These are phyloP conservation scores for Sycophila texana DNA, from an alignment of 2,888 invertebrate genomes.

Conservation along the genomic window DNA sequence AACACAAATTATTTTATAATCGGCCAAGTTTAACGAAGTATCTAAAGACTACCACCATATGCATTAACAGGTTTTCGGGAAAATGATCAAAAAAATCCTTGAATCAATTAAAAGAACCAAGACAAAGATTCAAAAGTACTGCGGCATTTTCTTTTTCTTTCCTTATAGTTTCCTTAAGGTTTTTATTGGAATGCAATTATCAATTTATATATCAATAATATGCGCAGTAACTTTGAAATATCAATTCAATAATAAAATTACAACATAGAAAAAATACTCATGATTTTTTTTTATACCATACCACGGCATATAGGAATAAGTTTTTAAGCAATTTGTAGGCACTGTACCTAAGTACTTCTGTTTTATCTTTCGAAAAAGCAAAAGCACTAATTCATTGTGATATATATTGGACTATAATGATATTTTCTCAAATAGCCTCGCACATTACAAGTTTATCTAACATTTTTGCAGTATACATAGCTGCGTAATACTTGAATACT, in stretches of 20 bases:
- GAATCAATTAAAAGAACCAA: slow-evolving; percentile 13
- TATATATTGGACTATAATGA: slow-evolving; percentile 54
- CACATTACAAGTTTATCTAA: slow-evolving; percentile 57
- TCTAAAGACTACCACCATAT: slow-evolving; percentile 44
- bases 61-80: slow-evolving; percentile 38
- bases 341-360: slow-evolving; percentile 66
- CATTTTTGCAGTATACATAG: slow-evolving; percentile 61
- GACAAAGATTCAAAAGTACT: slow-evolving; percentile 27
- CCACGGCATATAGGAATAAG: slow-evolving; percentile 62
- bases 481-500: slow-evolving; percentile 61
- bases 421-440: slow-evolving; percentile 59
- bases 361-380: slow-evolving; percentile 66
- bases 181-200: slow-evolving; percentile 64
- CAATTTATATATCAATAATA: no score
- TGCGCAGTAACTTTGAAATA: slow-evolving; percentile 42
- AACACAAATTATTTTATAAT: slow-evolving; percentile 46
- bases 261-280: slow-evolving; percentile 56
- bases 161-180: slow-evolving; percentile 22
- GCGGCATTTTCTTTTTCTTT: slow-evolving; percentile 10
- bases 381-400: slow-evolving; percentile 65
- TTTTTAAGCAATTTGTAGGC: slow-evolving; percentile 64
- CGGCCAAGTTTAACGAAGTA: slow-evolving; percentile 47
- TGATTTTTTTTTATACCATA: slow-evolving; percentile 58
- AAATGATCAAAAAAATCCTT: slow-evolving; percentile 25
- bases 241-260: slow-evolving; percentile 50